phyloP scores from a whole-genome alignment of 2,888 invertebrate species.

The Drosophila stalkeri region DNA sequence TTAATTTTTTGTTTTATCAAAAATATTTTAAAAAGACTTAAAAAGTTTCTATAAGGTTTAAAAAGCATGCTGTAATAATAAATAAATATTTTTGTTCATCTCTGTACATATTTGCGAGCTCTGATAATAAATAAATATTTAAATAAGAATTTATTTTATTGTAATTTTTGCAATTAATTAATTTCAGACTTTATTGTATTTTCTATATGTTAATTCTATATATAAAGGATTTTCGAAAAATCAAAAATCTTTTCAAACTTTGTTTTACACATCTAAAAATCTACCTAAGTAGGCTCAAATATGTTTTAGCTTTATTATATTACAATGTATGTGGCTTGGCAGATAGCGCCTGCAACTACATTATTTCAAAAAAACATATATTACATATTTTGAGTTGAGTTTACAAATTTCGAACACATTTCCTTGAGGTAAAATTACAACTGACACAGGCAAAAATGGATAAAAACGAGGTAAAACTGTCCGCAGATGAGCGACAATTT shows the following conservation, averaged over 20 bases:
- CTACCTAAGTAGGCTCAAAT: background rate
- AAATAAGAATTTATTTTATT: too few relatives aligned
- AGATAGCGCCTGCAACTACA: background rate
- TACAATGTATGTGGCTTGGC: background rate
- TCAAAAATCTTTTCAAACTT: background rate
- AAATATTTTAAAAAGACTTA: too few relatives aligned
- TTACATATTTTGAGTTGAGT: background rate
- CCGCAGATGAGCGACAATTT: conserved; percentile 58
- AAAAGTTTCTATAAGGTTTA: too few relatives aligned
- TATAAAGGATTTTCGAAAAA: too few relatives aligned
- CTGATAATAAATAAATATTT: too few relatives aligned
- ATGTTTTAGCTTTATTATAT: background rate
- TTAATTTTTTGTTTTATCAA: too few relatives aligned
- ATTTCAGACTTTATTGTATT: too few relatives aligned
- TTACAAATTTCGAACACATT: conserved; percentile 21
- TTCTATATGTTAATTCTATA: too few relatives aligned
- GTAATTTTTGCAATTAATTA: too few relatives aligned
- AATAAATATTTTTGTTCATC: too few relatives aligned
- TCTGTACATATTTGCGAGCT: too few relatives aligned
- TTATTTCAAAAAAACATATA: background rate
- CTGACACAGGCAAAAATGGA: background rate
- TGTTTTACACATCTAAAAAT: background rate
- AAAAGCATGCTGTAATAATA: too few relatives aligned
- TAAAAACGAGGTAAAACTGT: conserved; percentile 31
- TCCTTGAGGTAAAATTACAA: background rate